Evolutionary conservation across 2,113 vertebrate species (phyloP).

Genomic region (Tricholaema leucomelas): DNA sequence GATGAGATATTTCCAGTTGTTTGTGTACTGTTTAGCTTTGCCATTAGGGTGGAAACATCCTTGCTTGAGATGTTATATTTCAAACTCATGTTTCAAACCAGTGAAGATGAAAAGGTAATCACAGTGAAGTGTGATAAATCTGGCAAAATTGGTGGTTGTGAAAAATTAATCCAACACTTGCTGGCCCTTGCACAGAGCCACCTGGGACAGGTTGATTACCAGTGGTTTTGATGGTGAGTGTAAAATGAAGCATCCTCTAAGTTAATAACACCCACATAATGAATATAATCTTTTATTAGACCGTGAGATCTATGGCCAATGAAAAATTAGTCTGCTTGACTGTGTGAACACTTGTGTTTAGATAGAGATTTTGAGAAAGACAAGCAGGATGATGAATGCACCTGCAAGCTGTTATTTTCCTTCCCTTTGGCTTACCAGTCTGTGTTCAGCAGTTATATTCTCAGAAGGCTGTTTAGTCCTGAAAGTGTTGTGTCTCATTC

Average conservation of each 20-base stretch:
- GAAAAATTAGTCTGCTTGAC: constrained; percentile 8
- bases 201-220: neutral
- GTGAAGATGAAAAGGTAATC: constrained; percentile 28
- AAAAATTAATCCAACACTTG: constrained; percentile 3
- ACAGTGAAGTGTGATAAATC: constrained; percentile 14
- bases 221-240: constrained; percentile 8
- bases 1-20: neutral
- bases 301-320: neutral
- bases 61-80: constrained; percentile 1
- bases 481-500: neutral
- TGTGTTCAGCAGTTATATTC: neutral
- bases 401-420: neutral
- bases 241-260: constrained; percentile 27
- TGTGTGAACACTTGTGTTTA: neutral
- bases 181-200: neutral
- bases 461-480: neutral
- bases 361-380: neutral
- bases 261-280: constrained; percentile 9
- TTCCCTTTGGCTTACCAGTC: neutral
- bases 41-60: neutral
- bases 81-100: neutral
- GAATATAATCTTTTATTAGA: constrained; percentile 7
- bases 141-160: neutral
- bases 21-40: neutral
- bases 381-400: neutral